Base-by-base conservation (phyloP, 2,888 invertebrate species). In the Azorinus chamasolen region DNA sequence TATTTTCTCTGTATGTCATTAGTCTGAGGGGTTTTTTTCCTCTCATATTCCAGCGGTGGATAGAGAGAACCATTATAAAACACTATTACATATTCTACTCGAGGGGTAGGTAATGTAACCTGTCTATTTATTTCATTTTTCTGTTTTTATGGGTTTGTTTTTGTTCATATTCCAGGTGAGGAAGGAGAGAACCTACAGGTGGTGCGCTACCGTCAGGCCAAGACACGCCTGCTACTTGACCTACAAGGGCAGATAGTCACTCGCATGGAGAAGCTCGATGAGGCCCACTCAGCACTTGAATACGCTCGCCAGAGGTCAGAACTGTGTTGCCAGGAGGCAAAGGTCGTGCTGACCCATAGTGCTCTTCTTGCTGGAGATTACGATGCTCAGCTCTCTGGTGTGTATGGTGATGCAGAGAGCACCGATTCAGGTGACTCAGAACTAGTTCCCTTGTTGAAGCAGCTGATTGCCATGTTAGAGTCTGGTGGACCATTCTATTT, bases 401-500 rank as follows among this genome's bases (percentile, higher is more conserved):
- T 91, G 16, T 91, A 90, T 63, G 91, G 91, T 10, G 90, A 91
- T 61, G 81, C 83, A 14, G 84, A 89, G 48, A 70, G 82, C n/a
- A 66, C 86, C 1, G 75, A 79, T 2, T 64, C 81, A 18, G 64
- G 81, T 10, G 90, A 90, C 70, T 87, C 89, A 5, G 90, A 91
- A 54, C 81, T 92, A 58, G 85, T 91, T n/a, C 91, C 92, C 4
- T 81, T 92, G 41, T 78, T 92, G 69, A 90, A 89, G 64, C 91
- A 92, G 74, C 82, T 92, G 58, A 88, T 92, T 27, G 88, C 88
- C 10, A 80, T 92, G 86, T 78, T 92, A 41, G 90, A 92, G 75
- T 84, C 88, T 20, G 92, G 92, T 14, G 89, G 88, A 39, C 91
- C 91, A 2, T 91, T 91, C 82, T 85, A 85, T 48, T 73, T 91